Base-by-base conservation (phyloP, 2,888 invertebrate genomes). In the Protonemura montana region DNA sequence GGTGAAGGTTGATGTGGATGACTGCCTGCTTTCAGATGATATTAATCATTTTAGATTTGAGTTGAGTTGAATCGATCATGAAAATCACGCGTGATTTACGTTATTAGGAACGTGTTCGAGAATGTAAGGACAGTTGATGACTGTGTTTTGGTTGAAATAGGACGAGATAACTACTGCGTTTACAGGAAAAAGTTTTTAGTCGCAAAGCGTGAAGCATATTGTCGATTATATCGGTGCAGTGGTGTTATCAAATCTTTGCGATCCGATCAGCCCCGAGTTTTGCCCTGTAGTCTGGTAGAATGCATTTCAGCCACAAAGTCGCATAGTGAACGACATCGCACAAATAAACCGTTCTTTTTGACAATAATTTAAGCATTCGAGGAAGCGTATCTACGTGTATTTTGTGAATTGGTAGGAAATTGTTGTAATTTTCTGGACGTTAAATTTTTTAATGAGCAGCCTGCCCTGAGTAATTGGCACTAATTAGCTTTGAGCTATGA, bases 1-100 rank as follows among this genome's bases (percentile, higher is more conserved):
- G 84, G 84, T 84, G 84, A 84, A 84, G 84, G 84, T 27, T 76
- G 84, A 26, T 84, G 2, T 27, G 84, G 84, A 59, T 84, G 84
- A 84, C 27, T 84, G 76, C 59, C 28, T 41, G 76, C 28, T 78
- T 26, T 2, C 59, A 21, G 59, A 59, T 78, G 26, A 78, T 28
- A 78, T 81, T 16, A 81, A 81, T 81, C 29, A 81, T 29, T 80
- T 29, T 7, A 77, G 30, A 81, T 30, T 28, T 28, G 5, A 21
- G 29, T 28, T 10, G 13, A 7, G 26, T 21, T 81, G 30, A 29
- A 80, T 80, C 26, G 16, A 28, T n/a, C 7, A 21, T 30, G 7
- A 81, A 81, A 30, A 30, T 30, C 28, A 27, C 78, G 10, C 27
- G 78, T 28, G 78, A 26, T 78, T 78, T 13, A 25, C 78, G 78